A percentile compares a stretch with the other conserved stretches of the same genome.
Evolutionary conservation across 2,888 invertebrate species (phyloP).

Genomic region (Dynastes hyllus): DNA sequence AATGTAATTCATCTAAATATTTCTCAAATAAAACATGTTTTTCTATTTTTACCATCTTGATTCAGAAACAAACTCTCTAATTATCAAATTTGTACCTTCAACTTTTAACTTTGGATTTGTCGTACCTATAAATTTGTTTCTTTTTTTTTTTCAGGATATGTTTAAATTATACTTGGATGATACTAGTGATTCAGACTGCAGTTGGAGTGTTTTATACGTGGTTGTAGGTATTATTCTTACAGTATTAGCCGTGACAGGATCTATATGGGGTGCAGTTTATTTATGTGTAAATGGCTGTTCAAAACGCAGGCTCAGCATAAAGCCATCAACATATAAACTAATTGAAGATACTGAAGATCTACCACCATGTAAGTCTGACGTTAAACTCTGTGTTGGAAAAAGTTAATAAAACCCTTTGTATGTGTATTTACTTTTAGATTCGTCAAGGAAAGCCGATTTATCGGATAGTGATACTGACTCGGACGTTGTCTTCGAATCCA

Average conservation of each 20-base stretch:
- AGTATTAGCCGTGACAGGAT: slow-evolving; percentile 74
- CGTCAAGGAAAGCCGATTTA: slow-evolving; percentile 76
- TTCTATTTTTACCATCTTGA: too few relatives aligned
- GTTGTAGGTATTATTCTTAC: slow-evolving; percentile 82
- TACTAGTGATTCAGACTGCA: slow-evolving; percentile 77
- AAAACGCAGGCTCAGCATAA: slow-evolving; percentile 71
- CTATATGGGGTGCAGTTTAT: slow-evolving; percentile 79
- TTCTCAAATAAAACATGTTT: too few relatives aligned
- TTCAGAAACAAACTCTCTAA: too few relatives aligned
- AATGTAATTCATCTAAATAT: too few relatives aligned
- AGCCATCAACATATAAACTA: slow-evolving; percentile 81
- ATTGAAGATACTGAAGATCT: slow-evolving; percentile 82
- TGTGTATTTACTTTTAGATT: slow-evolving; percentile 71
- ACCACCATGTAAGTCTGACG: slow-evolving; percentile 73
- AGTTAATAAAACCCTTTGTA: slow-evolving; percentile 38
- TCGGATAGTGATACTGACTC: slow-evolving; percentile 90
- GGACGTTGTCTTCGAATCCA: slow-evolving; percentile 87
- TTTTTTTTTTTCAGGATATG: slow-evolving; percentile 60
- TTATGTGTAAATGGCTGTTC: slow-evolving; percentile 75
- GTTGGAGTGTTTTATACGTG: slow-evolving; percentile 95
- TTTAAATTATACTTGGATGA: slow-evolving; percentile 67
- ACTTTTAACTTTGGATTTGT: too few relatives aligned
- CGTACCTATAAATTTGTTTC: not conserved
- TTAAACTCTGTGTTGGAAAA: slow-evolving; percentile 12
- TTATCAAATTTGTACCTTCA: too few relatives aligned